These are phyloP conservation scores for Cephus nigrinus DNA, from an alignment of 2,888 invertebrate genomes.

Conservation along the genomic window DNA sequence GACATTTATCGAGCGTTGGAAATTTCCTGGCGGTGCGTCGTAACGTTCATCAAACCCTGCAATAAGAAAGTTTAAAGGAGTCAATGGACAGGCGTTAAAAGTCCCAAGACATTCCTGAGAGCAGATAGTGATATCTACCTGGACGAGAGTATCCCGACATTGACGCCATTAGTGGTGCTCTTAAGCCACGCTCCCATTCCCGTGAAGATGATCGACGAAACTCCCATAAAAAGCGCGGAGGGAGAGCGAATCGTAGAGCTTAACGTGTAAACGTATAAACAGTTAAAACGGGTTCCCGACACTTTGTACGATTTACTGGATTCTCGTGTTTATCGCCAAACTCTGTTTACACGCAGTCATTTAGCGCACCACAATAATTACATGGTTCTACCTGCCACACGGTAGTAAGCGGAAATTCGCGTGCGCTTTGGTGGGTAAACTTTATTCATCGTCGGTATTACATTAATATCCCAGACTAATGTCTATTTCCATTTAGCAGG, in stretches of 20 bases:
- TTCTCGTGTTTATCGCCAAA: background rate
- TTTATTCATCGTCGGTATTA: background rate
- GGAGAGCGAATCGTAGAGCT: slow-evolving; percentile 19
- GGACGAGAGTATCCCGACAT: slow-evolving; percentile 39
- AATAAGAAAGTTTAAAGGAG: background rate
- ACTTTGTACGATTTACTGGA: background rate
- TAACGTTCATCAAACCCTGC: background rate
- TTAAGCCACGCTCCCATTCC: slow-evolving; percentile 42
- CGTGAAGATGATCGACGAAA: slow-evolving; percentile 34
- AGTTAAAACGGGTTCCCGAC: background rate
- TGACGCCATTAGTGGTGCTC: slow-evolving; percentile 54
- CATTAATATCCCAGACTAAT: background rate
- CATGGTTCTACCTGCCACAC: background rate
- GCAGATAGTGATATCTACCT: background rate
- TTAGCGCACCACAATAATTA: background rate
- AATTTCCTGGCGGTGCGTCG: background rate
- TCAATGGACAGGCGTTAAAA: slow-evolving; percentile 22
- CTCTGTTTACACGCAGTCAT: background rate
- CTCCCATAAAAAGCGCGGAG: slow-evolving; percentile 45
- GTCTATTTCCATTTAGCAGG: background rate
- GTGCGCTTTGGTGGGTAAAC: background rate
- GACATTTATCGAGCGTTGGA: background rate
- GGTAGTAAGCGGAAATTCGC: background rate
- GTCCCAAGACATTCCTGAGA: slow-evolving; percentile 27
- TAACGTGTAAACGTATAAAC: background rate